Percentiles rank a stretch among this genome's conserved stretches.
Evolutionary conservation across 2,888 invertebrate species (phyloP).

Genomic region (Temnothorax rugatulus): DNA sequence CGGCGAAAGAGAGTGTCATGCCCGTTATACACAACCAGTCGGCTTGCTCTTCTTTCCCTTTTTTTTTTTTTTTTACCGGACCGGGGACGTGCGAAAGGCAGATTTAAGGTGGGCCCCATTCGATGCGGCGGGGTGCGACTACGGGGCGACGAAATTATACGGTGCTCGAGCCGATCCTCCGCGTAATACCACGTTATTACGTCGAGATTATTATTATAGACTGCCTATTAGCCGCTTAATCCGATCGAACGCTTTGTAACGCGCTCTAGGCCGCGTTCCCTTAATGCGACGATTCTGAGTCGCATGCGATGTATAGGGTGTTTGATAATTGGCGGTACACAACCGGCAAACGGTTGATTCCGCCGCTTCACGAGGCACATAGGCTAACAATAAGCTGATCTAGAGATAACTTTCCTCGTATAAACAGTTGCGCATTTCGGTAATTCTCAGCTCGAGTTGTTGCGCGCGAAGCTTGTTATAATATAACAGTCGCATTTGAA

Average conservation of each 20-base stretch:
- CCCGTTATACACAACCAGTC: background rate
- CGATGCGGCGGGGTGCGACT: conserved; percentile 68
- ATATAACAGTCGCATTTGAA: background rate
- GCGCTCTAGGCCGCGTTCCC: conserved; percentile 74
- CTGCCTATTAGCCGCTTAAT: conserved; percentile 79
- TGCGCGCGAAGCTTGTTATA: conserved; percentile 9
- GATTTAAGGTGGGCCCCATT: conserved; percentile 70
- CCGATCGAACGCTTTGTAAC: conserved; percentile 81
- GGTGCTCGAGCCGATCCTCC: conserved; percentile 76
- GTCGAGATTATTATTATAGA: conserved; percentile 82
- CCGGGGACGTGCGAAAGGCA: conserved; percentile 68
- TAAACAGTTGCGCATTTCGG: conserved; percentile 35
- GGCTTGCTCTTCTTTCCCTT: background rate
- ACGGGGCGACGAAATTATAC: conserved; percentile 82
- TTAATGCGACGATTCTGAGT: conserved; percentile 69
- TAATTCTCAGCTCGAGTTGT: conserved; percentile 7
- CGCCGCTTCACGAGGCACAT: background rate
- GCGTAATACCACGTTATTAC: conserved; percentile 83
- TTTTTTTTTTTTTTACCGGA: background rate
- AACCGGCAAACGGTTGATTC: conserved; percentile 31
- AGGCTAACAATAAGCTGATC: conserved; percentile 30
- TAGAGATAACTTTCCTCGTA: background rate
- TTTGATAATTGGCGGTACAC: conserved; percentile 47
- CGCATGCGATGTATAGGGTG: conserved; percentile 39
- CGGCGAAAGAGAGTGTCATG: conserved; percentile 15